Percentiles rank a stretch among this genome's conserved stretches.
These are phyloP conservation scores for Scarus forsteni DNA, from an alignment of 2,797 vertebrate genomes.

Conservation along the genomic window DNA sequence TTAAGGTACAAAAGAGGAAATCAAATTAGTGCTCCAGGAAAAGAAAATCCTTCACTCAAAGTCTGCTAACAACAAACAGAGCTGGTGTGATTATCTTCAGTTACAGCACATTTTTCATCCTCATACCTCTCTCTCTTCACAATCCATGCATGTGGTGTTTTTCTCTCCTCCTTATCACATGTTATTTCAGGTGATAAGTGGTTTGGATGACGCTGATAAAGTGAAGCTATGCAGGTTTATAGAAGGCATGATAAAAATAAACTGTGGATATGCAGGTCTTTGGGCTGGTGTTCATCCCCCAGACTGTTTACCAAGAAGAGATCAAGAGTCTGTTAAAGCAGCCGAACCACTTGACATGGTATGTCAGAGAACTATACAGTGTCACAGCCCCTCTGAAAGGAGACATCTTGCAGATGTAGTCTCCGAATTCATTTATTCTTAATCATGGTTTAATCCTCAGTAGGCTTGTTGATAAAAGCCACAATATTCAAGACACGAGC, in stretches of 20 bases:
- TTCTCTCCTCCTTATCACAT: neutral
- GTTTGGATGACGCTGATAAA: constrained; percentile 36
- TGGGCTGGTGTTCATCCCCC: neutral
- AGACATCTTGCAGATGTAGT: constrained; percentile 21
- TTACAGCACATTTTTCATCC: constrained; percentile 14
- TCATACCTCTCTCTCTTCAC: neutral
- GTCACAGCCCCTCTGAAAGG: constrained; percentile 32
- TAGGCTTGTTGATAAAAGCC: constrained; percentile 42
- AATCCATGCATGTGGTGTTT: neutral
- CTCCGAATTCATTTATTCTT: constrained; percentile 43
- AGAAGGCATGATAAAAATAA: constrained; percentile 18
- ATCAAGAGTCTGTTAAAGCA: constrained; percentile 8
- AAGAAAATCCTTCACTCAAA: constrained; percentile 1
- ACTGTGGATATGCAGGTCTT: constrained; percentile 21
- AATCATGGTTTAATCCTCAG: constrained; percentile 45
- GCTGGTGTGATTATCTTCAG: neutral
- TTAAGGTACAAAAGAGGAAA: neutral
- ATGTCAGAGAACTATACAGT: constrained; percentile 25
- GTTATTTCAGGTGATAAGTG: constrained; percentile 32
- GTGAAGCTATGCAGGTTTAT: constrained; percentile 23
- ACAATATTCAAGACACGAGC: constrained; percentile 45
- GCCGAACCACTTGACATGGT: constrained; percentile 27
- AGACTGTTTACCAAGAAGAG: constrained; percentile 32
- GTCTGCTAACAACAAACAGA: neutral
- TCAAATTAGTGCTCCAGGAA: constrained; percentile 9